Base-by-base conservation (phyloP, 2,113 vertebrate genomes). In the Clarias macrocephalus region DNA sequence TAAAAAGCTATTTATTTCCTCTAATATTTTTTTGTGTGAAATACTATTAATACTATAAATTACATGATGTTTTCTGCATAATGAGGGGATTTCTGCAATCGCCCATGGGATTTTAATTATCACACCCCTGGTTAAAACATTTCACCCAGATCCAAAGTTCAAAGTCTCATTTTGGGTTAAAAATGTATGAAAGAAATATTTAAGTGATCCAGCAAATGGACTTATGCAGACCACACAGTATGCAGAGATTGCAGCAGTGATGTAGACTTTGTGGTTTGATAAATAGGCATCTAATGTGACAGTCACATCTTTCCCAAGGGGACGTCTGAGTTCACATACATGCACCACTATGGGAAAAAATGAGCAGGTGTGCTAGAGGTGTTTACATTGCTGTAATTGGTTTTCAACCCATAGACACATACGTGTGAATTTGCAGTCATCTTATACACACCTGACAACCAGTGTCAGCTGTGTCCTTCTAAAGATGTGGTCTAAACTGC, bases 321-420 rank as follows among this genome's bases (percentile, higher is more conserved):
- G 57, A 60, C n/a, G n/a, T 33, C 25, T 56, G 30, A 80, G 56
- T 80, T 70, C 65, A 84, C 65, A 83, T 25, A 68, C 52, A 33
- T 30, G 62, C 16, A n/a, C 25, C 63, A 54, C 82, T 19, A 13
- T 54, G 30, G 80, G 57, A 33, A 33, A 57, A 65, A 82, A 48
- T 10, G 62, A 66, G 63, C 82, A 66, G 82, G 62, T 66, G 82
- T 65, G 63, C 82, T 68, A 16, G 25, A 54, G 82, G 37, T 84
- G 82, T 84, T 70, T 84, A 84, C 82, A 57, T 13, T 80, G 4
- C 79, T 80, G 79, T 60, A 80, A 80, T 80, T 59, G 60, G 28
- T 80, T 60, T 33, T 80, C 3, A 37, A 21, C 28, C 9, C 30
- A 11, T 37, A 70, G 9, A 57, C 16, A 56, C 18, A 57, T 28